Evolutionary conservation across 30 jellyfish, hydroid and myxozoan species (phyloP), one percentile per base, ranked within the genome.

Genomic region (Mastigias papua): DNA sequence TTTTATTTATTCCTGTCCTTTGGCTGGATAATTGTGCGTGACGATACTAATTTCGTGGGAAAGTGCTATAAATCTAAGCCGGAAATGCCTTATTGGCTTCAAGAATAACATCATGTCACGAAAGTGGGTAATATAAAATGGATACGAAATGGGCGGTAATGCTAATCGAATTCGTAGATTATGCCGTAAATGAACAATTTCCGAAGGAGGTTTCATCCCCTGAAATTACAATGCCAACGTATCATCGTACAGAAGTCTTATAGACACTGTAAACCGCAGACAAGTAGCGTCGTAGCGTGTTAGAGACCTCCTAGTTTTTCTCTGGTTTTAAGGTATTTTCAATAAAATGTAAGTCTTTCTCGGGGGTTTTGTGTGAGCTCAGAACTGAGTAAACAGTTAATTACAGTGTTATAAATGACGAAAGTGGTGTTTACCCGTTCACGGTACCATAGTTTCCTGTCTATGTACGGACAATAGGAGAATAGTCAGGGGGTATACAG

Each of bases 21-120:
- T 0, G 60, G 60, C 16, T 11, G 27, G 17, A 19, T 10, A 51
- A 3, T 21, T 54, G 2, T 54, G 23, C 67, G 67, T 54, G 67
- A 54, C 67, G 67, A 21, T 19, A 11, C 27, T 19, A 54, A 13
- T 21, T 26, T 65, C 50, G 29, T 65, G 76, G 50, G 50, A 65
- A 65, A 65, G 76, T 26, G 76, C 67, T 2, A 54, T 54, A 54
- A 42, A 11, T 54, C 25, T 19, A 0, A 54, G 23, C 67, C 60
- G 80, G 80, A 69, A 29, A 26, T 69, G 61, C 25, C 61, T 29
- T 4, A 0, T 21, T 21, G 60, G 33, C 0, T 26, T 0, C 0
- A 69, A 69, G 17, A 69, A 69, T 7, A 65, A 31, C 80, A 69
- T 65, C 33, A 0, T 17, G 51, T 69, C 80, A 69, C 54, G 80